Percentiles rank a stretch among this genome's conserved stretches.
Conservation (phyloP, 2,888 invertebrate species). For the Phyllotreta cruciferae region DNA sequence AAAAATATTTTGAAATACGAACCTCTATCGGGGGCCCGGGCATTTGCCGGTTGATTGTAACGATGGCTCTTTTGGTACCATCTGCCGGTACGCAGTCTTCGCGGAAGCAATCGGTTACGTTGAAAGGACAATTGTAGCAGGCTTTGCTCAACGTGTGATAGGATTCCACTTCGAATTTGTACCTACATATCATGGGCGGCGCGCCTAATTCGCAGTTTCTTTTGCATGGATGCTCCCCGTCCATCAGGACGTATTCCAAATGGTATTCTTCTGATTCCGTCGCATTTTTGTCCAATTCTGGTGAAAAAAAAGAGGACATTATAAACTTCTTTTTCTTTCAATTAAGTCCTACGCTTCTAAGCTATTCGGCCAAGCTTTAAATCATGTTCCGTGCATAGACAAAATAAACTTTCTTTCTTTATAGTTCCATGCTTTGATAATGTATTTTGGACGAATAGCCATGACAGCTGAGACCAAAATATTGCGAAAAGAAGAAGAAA, state of each 20-base stretch:
- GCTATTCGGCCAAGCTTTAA: too few species aligned
- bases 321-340: too few species aligned
- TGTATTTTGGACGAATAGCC: too few species aligned
- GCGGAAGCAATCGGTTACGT: conserved; percentile 75
- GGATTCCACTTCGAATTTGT: conserved; percentile 79
- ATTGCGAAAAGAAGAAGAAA: too few species aligned
- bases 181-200: conserved; percentile 73
- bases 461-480: too few species aligned
- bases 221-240: conserved; percentile 64
- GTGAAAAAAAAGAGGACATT: conserved; percentile 1
- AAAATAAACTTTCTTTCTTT: too few species aligned
- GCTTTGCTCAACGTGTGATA: conserved; percentile 89
- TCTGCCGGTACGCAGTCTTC: conserved; percentile 86
- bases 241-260: conserved; percentile 52
- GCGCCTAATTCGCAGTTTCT: conserved; percentile 69
- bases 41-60: conserved; percentile 84
- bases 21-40: conserved; percentile 89
- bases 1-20: conserved; percentile 25
- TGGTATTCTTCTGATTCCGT: conserved; percentile 27
- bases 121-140: conserved; percentile 82
- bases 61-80: conserved; percentile 77
- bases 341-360: too few species aligned
- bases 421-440: too few species aligned
- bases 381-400: too few species aligned
- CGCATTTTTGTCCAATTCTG: conserved; percentile 32